Percentiles rank a stretch among this genome's conserved stretches.
phyloP scores from a whole-genome alignment of 2,797 vertebrate genomes.

The Phataginus tricuspis region DNA sequence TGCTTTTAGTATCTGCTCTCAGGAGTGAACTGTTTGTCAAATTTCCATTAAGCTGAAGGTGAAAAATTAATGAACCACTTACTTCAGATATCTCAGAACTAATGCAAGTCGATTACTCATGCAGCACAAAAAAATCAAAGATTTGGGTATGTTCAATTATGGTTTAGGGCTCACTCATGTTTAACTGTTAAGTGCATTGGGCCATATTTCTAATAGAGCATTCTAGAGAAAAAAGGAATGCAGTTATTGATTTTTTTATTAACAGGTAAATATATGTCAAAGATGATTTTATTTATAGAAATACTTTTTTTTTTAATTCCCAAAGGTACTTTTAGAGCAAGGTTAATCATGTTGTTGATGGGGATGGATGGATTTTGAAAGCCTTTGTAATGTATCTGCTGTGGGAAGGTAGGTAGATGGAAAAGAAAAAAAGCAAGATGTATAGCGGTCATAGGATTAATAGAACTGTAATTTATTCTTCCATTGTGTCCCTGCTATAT shows the following conservation, averaged over 20 bases:
- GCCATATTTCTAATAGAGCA: slow-evolving; percentile 60
- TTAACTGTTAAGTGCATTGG: slow-evolving; percentile 47
- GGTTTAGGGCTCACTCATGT: slow-evolving; percentile 36
- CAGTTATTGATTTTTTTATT: slow-evolving; percentile 60
- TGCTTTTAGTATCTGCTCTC: slow-evolving; percentile 76
- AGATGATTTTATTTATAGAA: slow-evolving; percentile 51
- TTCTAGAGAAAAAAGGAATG: slow-evolving; percentile 48
- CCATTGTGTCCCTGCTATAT: not conserved
- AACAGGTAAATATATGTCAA: slow-evolving; percentile 32
- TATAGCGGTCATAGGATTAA: not conserved
- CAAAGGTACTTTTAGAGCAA: slow-evolving; percentile 42
- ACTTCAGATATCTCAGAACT: slow-evolving; percentile 84
- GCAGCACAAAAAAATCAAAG: slow-evolving; percentile 74
- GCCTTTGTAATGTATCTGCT: not conserved
- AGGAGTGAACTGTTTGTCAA: slow-evolving; percentile 83
- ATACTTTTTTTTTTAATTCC: slow-evolving; percentile 9
- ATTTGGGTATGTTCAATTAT: slow-evolving; percentile 57
- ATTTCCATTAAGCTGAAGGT: slow-evolving; percentile 85
- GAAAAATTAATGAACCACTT: slow-evolving; percentile 86
- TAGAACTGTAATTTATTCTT: not conserved
- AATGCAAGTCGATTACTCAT: slow-evolving; percentile 82
- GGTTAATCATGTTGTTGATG: not conserved
- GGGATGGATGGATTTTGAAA: not conserved
- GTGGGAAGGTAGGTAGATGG: not conserved
- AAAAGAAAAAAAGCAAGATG: not conserved